phyloP scores from a whole-genome alignment of 2,888 invertebrate species.

The Periphyllus acericola region DNA sequence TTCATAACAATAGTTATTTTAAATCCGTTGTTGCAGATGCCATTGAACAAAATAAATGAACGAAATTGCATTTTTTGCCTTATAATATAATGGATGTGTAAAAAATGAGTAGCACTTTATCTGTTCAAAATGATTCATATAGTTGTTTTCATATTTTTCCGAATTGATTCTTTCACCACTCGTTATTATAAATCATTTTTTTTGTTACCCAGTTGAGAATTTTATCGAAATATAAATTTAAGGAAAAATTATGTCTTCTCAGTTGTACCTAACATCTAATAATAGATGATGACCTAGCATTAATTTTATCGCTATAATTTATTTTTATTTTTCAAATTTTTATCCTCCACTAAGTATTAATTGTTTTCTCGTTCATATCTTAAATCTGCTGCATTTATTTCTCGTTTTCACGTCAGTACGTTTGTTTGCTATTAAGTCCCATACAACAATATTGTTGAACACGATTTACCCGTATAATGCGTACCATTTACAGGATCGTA shows the following conservation, averaged over 20 bases:
- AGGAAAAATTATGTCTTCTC: no score
- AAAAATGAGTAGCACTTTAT: background rate
- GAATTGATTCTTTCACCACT: background rate
- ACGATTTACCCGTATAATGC: constrained; percentile 30
- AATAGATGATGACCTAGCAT: no score
- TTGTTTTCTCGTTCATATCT: background rate
- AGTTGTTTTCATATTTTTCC: background rate
- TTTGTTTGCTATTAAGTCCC: background rate
- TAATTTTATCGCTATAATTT: background rate
- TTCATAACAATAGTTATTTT: constrained; percentile 13
- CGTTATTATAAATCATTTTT: background rate
- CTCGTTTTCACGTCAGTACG: background rate
- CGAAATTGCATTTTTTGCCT: background rate
- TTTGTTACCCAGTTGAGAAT: no score
- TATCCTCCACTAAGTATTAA: background rate
- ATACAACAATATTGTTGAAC: constrained; percentile 18
- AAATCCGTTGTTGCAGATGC: background rate
- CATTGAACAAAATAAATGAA: background rate
- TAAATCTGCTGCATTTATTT: background rate
- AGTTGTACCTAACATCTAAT: no score
- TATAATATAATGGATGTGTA: background rate
- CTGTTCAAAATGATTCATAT: background rate
- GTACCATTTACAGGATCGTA: constrained; percentile 19
- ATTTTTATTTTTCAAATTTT: background rate
- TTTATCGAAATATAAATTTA: background rate